Base-by-base conservation (phyloP, 1,140 invertebrate genomes). In the Lycorma delicatula region DNA sequence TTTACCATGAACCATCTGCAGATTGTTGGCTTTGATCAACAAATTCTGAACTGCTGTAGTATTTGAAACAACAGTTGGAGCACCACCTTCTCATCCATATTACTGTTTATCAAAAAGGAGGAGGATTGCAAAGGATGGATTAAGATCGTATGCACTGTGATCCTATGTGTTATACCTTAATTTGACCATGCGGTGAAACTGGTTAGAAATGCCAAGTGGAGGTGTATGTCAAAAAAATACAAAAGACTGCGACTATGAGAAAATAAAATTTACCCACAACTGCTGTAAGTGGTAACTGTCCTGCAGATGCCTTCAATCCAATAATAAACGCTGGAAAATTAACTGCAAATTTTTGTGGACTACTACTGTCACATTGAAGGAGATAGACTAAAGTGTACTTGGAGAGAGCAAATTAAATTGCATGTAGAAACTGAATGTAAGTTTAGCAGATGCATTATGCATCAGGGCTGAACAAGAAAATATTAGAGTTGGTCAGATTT, bases 181-280 rank as follows among this genome's bases (percentile, higher is more conserved):
- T 46, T 46, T 46, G 41, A 20, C 41, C 41, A 7, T 46, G 41
- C 16, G 41, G 41, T 46, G 41, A 46, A 46, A 46, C 41, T 16
- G 41, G 41, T 46, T 46, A 9, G 20, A 46, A 16, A 46, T 46
- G 41, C 41, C 16, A 9, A 46, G 13, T 46, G 7, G 20, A 46
- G 41, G 41, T 6, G 16, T 16, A 18, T 20, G 41, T 46, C 16
- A 46, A 46, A 46, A 46, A 46, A 46, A 46, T 46, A 46, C 41
- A 20, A 16, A 46, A 6, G 16, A 46, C 41, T 46, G 16, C 20
- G 13, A 46, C 7, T 16, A 46, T 46, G 41, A 16, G 41, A 46
- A 20, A 46, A 46, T 46, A n/a, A 46, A 16, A 20, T 46, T 46
- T 16, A 46, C 20, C 6, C 16, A 46, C 13, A 46, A 46, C 20